Conservation (phyloP, 2,797 vertebrate species). For the Intellagama lesueurii region DNA sequence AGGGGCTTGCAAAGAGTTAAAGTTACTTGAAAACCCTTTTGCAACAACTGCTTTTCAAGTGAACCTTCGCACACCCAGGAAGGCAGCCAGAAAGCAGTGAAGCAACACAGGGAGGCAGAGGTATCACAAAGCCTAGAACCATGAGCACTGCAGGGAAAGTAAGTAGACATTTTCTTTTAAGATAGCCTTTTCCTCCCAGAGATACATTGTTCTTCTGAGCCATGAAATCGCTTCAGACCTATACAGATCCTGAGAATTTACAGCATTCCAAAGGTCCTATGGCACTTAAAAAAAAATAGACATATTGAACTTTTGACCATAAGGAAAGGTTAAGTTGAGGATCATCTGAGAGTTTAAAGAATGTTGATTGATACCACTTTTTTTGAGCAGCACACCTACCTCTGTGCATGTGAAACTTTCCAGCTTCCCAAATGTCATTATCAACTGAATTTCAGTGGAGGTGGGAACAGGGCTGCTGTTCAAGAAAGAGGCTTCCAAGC, state of each 20-base stretch:
- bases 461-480: background rate
- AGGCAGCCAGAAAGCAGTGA: background rate
- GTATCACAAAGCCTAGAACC: background rate
- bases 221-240: too few relatives aligned
- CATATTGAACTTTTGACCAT: background rate
- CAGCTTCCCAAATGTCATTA: background rate
- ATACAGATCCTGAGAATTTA: too few relatives aligned
- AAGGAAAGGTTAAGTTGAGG: background rate
- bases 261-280: too few relatives aligned
- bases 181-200: slow-evolving; percentile 28
- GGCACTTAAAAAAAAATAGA: too few relatives aligned
- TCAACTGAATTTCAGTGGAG: background rate
- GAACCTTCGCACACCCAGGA: background rate
- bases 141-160: slow-evolving; percentile 40
- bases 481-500: background rate
- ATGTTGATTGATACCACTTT: background rate
- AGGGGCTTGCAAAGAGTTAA: background rate
- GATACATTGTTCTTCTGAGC: background rate
- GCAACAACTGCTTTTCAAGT: background rate
- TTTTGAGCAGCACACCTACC: too few relatives aligned
- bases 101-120: background rate
- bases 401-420: background rate
- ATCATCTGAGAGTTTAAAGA: background rate
- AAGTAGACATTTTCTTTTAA: slow-evolving; percentile 14
- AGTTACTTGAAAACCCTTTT: background rate